Percentiles rank a stretch among this genome's conserved stretches.
phyloP scores from a whole-genome alignment of 64 coral and sea anemone genomes.

The Trachythela sp. region DNA sequence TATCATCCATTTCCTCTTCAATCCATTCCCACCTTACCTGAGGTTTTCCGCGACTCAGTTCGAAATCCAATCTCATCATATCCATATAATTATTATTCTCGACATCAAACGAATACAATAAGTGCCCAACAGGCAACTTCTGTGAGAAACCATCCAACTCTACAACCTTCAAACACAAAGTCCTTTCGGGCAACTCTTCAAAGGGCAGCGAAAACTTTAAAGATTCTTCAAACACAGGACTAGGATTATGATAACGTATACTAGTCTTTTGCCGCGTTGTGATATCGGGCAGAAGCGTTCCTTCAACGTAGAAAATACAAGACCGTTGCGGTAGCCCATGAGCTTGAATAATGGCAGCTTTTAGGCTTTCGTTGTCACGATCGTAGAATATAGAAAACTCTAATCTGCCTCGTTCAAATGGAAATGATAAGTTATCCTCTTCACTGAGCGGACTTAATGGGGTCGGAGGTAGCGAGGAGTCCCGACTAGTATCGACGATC shows the following conservation, averaged over 20 bases:
- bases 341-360: slow-evolving; percentile 53
- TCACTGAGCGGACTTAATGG: slow-evolving; percentile 2
- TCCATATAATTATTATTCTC: slow-evolving; percentile 57
- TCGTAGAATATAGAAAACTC: slow-evolving; percentile 73
- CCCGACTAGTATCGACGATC: background rate
- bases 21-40: background rate
- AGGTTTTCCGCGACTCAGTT: slow-evolving; percentile 53
- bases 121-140: slow-evolving; percentile 64
- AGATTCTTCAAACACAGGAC: slow-evolving; percentile 67
- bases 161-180: slow-evolving; percentile 67
- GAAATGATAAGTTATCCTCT: background rate
- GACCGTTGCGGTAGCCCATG: slow-evolving; percentile 42
- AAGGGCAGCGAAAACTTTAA: slow-evolving; percentile 77
- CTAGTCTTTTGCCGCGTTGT: background rate
- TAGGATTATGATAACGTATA: slow-evolving; percentile 52
- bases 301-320: slow-evolving; percentile 70
- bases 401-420: slow-evolving; percentile 41
- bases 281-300: slow-evolving; percentile 67
- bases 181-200: slow-evolving; percentile 68
- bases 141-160: slow-evolving; percentile 82
- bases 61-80: slow-evolving; percentile 57
- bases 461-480: background rate
- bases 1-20: background rate
- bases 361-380: slow-evolving; percentile 56
- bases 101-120: slow-evolving; percentile 80